phyloP scores from a whole-genome alignment of 1,140 invertebrate genomes.

The Atopsyche davidsoni region DNA sequence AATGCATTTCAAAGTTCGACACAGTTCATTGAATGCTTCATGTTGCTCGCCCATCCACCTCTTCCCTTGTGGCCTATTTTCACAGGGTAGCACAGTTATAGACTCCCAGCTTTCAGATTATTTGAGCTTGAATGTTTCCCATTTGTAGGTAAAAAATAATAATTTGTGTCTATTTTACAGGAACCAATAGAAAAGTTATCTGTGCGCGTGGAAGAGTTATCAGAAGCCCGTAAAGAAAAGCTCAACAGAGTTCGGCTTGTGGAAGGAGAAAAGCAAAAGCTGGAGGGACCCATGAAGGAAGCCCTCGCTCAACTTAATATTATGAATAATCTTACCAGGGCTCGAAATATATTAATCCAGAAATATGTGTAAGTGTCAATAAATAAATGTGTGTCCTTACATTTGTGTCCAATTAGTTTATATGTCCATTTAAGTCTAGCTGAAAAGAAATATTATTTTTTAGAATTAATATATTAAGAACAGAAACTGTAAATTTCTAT shows the following conservation, averaged over 20 bases:
- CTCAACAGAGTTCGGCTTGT: conserved; percentile 83
- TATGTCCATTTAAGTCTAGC: no score
- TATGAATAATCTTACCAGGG: conserved; percentile 67
- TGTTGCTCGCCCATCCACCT: no score
- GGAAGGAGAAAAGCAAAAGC: conserved; percentile 81
- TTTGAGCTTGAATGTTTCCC: no score
- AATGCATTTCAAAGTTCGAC: no score
- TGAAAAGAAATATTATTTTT: neutral
- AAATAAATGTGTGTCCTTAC: conserved; percentile 1
- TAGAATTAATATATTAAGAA: conserved; percentile 9
- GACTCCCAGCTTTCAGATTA: no score
- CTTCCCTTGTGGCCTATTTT: no score
- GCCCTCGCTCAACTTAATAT: conserved; percentile 75
- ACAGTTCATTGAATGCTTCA: no score
- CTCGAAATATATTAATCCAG: conserved; percentile 66
- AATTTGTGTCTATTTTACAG: conserved; percentile 36
- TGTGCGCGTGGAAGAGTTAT: conserved; percentile 70
- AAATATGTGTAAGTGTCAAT: conserved; percentile 60
- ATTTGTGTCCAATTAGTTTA: conserved; percentile 5
- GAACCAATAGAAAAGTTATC: conserved; percentile 77
- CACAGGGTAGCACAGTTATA: no score
- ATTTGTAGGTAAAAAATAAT: no score
- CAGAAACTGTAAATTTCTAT: neutral
- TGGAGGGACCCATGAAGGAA: conserved; percentile 82
- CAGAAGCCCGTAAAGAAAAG: conserved; percentile 78